Conservation (phyloP, 2,797 vertebrate genomes). For the Rhincodon typus region DNA sequence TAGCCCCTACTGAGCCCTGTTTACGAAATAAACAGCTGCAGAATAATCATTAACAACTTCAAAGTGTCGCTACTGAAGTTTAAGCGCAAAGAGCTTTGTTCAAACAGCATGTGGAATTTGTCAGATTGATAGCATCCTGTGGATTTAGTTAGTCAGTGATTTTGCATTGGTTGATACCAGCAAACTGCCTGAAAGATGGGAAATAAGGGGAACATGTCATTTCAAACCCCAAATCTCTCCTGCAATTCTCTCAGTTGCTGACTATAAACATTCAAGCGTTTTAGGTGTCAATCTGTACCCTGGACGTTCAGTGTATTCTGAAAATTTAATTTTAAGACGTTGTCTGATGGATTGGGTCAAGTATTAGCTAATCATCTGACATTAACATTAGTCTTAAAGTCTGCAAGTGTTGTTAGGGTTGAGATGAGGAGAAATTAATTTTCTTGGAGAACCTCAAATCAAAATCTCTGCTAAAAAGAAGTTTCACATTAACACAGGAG, state of each 20-base stretch:
- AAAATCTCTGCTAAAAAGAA: not conserved
- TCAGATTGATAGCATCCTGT: not conserved
- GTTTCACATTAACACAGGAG: not conserved
- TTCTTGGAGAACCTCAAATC: too few species aligned
- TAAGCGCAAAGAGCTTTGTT: not conserved
- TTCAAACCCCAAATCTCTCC: not conserved
- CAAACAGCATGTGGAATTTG: not conserved
- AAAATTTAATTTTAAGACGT: not conserved
- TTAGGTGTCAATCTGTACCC: not conserved
- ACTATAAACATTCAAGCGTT: not conserved
- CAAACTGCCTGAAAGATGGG: not conserved
- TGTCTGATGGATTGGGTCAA: too few species aligned
- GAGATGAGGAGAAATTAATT: not conserved
- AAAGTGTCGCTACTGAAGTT: not conserved
- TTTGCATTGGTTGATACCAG: not conserved
- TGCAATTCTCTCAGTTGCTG: not conserved
- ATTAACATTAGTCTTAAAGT: not conserved
- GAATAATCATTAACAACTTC: not conserved
- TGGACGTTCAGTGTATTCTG: not conserved
- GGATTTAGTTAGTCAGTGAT: not conserved
- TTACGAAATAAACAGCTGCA: conserved; percentile 23
- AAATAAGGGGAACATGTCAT: not conserved
- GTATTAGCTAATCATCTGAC: too few species aligned
- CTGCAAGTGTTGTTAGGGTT: not conserved
- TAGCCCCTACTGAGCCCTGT: not conserved